A percentile compares a stretch with the other conserved stretches of the same genome.
Evolutionary conservation across 53 echinoderm and acorn worm species (phyloP).

Genomic region (Luidia sarsii): DNA sequence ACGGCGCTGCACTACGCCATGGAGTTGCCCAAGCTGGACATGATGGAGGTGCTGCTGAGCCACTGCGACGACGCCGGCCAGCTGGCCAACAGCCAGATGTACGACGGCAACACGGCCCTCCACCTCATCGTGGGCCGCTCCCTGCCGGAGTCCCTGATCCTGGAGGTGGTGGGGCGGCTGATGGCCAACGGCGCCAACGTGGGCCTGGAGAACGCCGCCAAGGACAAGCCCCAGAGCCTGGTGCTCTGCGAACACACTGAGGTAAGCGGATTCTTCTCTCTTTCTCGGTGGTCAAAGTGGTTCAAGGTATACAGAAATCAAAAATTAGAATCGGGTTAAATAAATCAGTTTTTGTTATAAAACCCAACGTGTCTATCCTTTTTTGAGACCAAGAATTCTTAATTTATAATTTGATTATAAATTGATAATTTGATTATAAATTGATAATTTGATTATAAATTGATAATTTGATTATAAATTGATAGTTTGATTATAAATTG

Average conservation of each 20-base stretch:
- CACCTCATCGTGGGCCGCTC: constrained; percentile 76
- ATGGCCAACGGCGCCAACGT: constrained; percentile 64
- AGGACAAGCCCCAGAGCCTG: constrained; percentile 40
- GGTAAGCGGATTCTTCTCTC: constrained; percentile 10
- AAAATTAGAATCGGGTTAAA: too few species aligned
- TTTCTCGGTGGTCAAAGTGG: background rate
- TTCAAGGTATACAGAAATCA: too few species aligned
- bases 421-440: too few species aligned
- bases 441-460: too few species aligned
- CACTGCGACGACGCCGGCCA: constrained; percentile 34
- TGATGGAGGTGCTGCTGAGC: constrained; percentile 59
- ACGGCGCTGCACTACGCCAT: constrained; percentile 83
- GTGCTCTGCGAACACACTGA: constrained; percentile 31
- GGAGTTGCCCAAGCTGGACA: constrained; percentile 62
- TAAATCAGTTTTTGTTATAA: too few species aligned
- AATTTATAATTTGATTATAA: too few species aligned
- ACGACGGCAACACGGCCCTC: constrained; percentile 88
- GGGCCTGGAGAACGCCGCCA: constrained; percentile 59
- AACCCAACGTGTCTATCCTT: too few species aligned
- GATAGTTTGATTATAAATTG: too few species aligned
- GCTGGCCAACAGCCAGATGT: constrained; percentile 63
- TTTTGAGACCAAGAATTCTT: background rate
- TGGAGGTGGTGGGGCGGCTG: constrained; percentile 48
- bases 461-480: too few species aligned
- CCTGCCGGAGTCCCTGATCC: constrained; percentile 44